Evolutionary conservation across 2,113 vertebrate genomes (phyloP), one percentile per base, ranked within the genome.

Genomic region (Microtus pennsylvanicus): DNA sequence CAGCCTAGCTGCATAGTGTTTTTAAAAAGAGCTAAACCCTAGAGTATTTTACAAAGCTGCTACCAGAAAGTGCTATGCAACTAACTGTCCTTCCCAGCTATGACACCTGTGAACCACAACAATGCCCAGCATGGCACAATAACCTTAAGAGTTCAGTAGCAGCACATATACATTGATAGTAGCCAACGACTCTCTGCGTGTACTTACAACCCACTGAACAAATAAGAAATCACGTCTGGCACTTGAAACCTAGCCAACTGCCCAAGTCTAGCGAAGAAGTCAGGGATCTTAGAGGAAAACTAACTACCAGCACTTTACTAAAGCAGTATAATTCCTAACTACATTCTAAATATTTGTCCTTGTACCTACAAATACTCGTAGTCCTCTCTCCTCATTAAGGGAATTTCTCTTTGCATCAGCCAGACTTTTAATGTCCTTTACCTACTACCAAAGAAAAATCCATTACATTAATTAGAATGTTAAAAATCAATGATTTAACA

Each of bases 1-100:
- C 6, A 90, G n/a, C 94, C 45, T 55, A 96, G n/a, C 65, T 86
- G 65, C 24, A 95, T 21, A 81, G 52, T 72, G 35, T 76, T 96
- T 35, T 55, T 65, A 30, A 93, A 87, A 30, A 95, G 30, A 95
- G 69, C 26, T 94, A 93, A 96, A 86, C 21, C 21, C 63, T 50
- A 42, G 87, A 70, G 12, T 0, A 3, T 69, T 16, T 67, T 81
- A 76, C 55, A n/a, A 95, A 91, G 13, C 85, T 24, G 7, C 2
- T 35, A 88, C 63, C 82, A 45, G 38, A 45, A 65, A 65, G 58
- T 65, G 26, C 9, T 26, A 65, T 30, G 58, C 26, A 85, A 61
- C 7, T 4, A 85, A 42, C 22, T 12, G 3, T 28, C 58, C 7
- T 42, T 30, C 26, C 14, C 14, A 65, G 24, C 7, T 65, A 30